Evolutionary conservation across 30 jellyfish, hydroid and myxozoan species (phyloP), one percentile per base, ranked within the genome.

Genomic region (Nemopilema nomurai): DNA sequence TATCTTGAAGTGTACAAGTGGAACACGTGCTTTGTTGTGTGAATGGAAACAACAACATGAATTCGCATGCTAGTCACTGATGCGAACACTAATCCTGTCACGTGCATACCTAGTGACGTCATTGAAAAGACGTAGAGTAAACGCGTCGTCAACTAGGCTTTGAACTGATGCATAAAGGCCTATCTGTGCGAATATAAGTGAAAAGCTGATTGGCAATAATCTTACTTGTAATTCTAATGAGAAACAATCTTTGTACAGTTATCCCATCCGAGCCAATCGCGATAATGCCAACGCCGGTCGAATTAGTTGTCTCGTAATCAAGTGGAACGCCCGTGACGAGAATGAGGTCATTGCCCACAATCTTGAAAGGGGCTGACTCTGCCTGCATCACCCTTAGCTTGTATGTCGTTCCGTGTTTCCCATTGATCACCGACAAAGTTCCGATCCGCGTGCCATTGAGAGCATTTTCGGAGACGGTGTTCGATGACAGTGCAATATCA

Each of bases 241-340:
- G 76, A 22, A 85, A 85, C 69, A 85, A 18, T 49, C 71, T 31
- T 65, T 74, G 88, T 7, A 50, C 78, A 0, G 93, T 74, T 1
- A 41, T 85, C 29, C 93, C 93, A 71, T 77, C 52, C 8, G 87
- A 68, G 29, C 71, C 93, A n/a, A 67, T 62, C 0, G 86, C 88
- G 7, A 85, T 16, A 0, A 85, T 69, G 9, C 88, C 85, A 64
- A 85, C 84, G 8, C 79, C 88, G 1, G 88, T 74, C 41, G 88
- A 41, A 65, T 85, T 85, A 0, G 91, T 79, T 9, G 81, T 82
- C 81, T 88, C 96, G 51, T 78, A 88, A 72, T 88, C 96, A 32
- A 88, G 87, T 23, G 86, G 77, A 7, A 27, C 79, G 1, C 86
- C 85, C 25, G 69, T 78, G 33, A 72, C 82, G 62, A 88, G 51